phyloP scores from a whole-genome alignment of 2,888 invertebrate species.

The Acanthococcus lagerstroemiae region DNA sequence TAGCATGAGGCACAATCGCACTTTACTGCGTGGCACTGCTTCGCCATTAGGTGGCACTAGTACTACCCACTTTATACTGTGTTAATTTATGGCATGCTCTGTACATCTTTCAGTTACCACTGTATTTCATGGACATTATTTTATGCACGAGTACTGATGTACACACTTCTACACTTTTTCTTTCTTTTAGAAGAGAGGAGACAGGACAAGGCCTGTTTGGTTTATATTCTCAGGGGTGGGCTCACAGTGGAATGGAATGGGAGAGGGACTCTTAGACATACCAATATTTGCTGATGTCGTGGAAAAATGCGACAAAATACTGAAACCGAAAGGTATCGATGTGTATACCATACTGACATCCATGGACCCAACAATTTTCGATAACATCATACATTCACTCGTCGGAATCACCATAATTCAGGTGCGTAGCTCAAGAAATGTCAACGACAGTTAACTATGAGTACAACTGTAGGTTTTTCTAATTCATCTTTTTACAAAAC shows the following conservation, averaged over 20 bases:
- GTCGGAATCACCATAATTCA: constrained; percentile 60
- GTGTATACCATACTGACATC: constrained; percentile 53
- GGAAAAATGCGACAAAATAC: constrained; percentile 51
- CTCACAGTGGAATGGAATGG: constrained; percentile 76
- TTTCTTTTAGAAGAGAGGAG: constrained; percentile 11
- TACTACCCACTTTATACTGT: too few species aligned
- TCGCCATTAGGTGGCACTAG: too few species aligned
- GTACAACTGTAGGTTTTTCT: background rate
- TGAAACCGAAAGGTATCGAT: constrained; percentile 55
- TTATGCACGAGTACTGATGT: too few species aligned
- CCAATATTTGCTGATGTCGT: constrained; percentile 64
- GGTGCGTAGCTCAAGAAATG: constrained; percentile 39
- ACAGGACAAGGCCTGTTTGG: constrained; percentile 48
- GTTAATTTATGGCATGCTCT: too few species aligned
- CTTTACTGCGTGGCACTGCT: too few species aligned
- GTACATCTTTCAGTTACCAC: too few species aligned
- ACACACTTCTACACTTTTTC: too few species aligned
- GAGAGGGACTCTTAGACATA: constrained; percentile 59
- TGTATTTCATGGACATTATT: too few species aligned
- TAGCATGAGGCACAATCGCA: too few species aligned
- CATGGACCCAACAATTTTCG: constrained; percentile 52
- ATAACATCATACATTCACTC: constrained; percentile 60
- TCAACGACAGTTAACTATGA: background rate
- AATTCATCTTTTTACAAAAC: constrained; percentile 34
- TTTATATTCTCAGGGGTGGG: constrained; percentile 68